Conservation (phyloP, 1,140 invertebrate genomes). For the Camponotus pennsylvanicus region DNA sequence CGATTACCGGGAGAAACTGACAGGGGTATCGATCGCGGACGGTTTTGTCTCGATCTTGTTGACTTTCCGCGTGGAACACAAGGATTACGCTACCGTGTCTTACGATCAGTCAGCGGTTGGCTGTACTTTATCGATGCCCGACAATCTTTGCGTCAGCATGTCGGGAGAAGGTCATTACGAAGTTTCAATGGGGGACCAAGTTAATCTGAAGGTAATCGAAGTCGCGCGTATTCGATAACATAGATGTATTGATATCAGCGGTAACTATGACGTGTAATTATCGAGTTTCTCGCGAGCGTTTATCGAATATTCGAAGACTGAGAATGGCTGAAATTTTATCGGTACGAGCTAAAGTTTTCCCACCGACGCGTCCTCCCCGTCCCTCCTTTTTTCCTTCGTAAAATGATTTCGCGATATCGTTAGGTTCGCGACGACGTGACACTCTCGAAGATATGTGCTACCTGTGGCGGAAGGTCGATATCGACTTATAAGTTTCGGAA, state of each 20-base stretch:
- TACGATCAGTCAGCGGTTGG: conserved; percentile 82
- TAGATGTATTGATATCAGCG: conserved; percentile 25
- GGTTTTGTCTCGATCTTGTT: conserved; percentile 86
- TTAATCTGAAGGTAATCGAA: conserved; percentile 74
- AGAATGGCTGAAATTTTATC: neutral
- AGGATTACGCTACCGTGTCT: conserved; percentile 86
- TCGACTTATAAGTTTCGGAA: conserved; percentile 69
- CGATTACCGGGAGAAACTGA: conserved; percentile 59
- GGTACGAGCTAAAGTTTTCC: neutral
- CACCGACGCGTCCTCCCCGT: neutral
- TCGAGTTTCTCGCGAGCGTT: neutral
- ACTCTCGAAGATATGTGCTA: conserved; percentile 54
- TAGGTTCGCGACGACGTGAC: conserved; percentile 54
- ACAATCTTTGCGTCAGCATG: conserved; percentile 69
- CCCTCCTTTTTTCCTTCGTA: neutral
- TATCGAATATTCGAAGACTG: neutral
- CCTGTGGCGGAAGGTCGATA: conserved; percentile 65
- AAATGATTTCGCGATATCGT: neutral
- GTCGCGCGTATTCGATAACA: conserved; percentile 15
- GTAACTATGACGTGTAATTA: neutral
- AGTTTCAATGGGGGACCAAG: conserved; percentile 70
- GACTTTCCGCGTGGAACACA: conserved; percentile 85
- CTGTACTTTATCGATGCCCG: conserved; percentile 77
- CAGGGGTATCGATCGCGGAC: conserved; percentile 78
- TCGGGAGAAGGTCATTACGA: conserved; percentile 70